Evolutionary conservation across 2,797 vertebrate species (phyloP), one percentile per base, ranked within the genome.

Genomic region (Intellagama lesueurii): DNA sequence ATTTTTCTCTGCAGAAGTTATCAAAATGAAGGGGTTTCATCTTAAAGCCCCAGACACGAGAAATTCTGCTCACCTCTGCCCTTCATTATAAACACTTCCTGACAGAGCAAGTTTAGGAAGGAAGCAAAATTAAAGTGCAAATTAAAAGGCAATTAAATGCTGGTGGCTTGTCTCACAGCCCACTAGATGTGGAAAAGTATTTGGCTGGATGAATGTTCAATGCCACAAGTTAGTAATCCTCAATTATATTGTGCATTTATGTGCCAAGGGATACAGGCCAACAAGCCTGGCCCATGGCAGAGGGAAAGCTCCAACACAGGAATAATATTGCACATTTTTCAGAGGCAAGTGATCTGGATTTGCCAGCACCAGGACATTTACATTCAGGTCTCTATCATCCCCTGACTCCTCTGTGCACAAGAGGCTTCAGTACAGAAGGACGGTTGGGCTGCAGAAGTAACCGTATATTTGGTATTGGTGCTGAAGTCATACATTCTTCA

Each of bases 41-140:
- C 84, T 87, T 91, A 88, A 89, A 89, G 30, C 19, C 47, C 75
- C 60, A 81, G 7, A 32, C n/a, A 60, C 2, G 85, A 80, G 3
- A 40, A 80, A 91, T 85, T 17, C 88, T 86, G 77, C 35, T 30
- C 35, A 93, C 68, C 52, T 85, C 81, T 3, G n/a, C 69, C 70
- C 79, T 44, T 87, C 90, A 28, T 26, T 90, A 90, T 81, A 90
- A 83, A 92, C 22, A 2, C n/a, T 78, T 90, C 93, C 93, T 81
- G 64, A 91, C 90, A 86, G 95, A 93, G 93, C 94, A 81, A 90
- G 90, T 73, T 44, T 0, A 66, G 89, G 89, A 93, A 95, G 89
- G 89, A 95, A 94, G 88, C 88, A 96, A 95, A 95, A 93, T 78
- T 97, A 97, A 97, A 97, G 97, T 97, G 97, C 97, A 97, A 97